These are phyloP conservation scores for Mycogona germanica DNA, from an alignment of 2,888 invertebrate genomes.

Conservation along the genomic window DNA sequence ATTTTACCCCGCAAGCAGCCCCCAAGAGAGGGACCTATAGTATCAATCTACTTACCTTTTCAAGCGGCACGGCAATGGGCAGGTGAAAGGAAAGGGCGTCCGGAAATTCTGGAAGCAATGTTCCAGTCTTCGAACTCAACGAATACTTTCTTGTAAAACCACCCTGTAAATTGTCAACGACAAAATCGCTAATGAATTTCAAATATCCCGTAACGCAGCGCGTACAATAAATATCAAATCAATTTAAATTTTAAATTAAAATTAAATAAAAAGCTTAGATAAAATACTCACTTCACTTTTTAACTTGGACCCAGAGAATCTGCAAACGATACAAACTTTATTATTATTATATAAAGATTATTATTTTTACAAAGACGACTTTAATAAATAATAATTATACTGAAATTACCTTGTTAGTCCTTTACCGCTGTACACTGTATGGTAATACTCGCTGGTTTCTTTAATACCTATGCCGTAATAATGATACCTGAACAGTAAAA, in stretches of 20 bases:
- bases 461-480: slow-evolving; percentile 36
- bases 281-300: slow-evolving; percentile 31
- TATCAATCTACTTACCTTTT: slow-evolving; percentile 28
- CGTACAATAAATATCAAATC: too few species aligned
- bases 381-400: slow-evolving; percentile 9
- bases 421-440: slow-evolving; percentile 32
- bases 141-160: slow-evolving; percentile 33
- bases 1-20: too few species aligned
- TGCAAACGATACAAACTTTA: slow-evolving; percentile 21
- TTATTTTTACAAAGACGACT: background rate
- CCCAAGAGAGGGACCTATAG: background rate
- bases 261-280: background rate
- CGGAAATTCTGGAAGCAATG: slow-evolving; percentile 34
- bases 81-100: slow-evolving; percentile 30
- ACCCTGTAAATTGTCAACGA: slow-evolving; percentile 29
- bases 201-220: too few species aligned
- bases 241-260: slow-evolving; percentile 14
- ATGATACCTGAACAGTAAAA: slow-evolving; percentile 35
- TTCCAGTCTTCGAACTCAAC: slow-evolving; percentile 33
- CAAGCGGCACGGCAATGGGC: slow-evolving; percentile 27
- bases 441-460: slow-evolving; percentile 34
- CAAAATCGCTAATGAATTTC: too few species aligned
- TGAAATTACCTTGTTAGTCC: slow-evolving; percentile 30
- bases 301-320: slow-evolving; percentile 34
- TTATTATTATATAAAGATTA: slow-evolving; percentile 3